A percentile compares a stretch with the other conserved stretches of the same genome.
Conservation (phyloP, 2,888 invertebrate species). For the Diarsia brunnea region DNA sequence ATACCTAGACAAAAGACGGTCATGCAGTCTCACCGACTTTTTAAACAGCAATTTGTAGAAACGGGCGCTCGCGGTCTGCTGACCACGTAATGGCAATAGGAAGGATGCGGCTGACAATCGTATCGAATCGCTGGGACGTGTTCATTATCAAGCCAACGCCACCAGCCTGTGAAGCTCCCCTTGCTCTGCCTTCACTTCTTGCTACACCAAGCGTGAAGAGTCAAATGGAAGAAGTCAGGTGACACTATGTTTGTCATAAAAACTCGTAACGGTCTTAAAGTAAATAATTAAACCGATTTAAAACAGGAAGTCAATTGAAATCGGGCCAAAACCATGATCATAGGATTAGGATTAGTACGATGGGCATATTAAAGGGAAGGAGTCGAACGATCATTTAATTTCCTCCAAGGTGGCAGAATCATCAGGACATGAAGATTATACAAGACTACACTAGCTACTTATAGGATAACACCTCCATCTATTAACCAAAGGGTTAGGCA, state of each 20-base stretch:
- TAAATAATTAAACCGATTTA: constrained; percentile 49
- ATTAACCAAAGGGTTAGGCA: background rate
- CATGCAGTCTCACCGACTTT: background rate
- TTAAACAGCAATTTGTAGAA: constrained; percentile 42
- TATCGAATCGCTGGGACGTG: constrained; percentile 82
- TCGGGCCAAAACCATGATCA: constrained; percentile 13
- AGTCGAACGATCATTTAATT: background rate
- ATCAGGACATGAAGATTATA: background rate
- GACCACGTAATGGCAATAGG: constrained; percentile 72
- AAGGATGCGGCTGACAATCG: constrained; percentile 83
- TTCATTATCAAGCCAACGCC: constrained; percentile 76
- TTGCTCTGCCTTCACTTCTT: constrained; percentile 73
- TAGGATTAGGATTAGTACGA: background rate
- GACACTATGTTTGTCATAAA: constrained; percentile 55
- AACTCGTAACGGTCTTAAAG: constrained; percentile 49
- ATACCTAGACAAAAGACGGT: constrained; percentile 2
- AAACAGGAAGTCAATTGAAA: constrained; percentile 53
- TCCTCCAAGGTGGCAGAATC: background rate
- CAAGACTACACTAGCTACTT: background rate
- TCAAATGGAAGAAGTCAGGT: constrained; percentile 72
- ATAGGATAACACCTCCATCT: background rate
- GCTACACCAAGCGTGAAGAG: constrained; percentile 81
- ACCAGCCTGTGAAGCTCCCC: constrained; percentile 62
- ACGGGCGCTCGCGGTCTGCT: constrained; percentile 73
- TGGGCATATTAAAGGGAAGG: background rate